phyloP scores from a whole-genome alignment of 2,888 invertebrate species.

The Apotomis betuletana region DNA sequence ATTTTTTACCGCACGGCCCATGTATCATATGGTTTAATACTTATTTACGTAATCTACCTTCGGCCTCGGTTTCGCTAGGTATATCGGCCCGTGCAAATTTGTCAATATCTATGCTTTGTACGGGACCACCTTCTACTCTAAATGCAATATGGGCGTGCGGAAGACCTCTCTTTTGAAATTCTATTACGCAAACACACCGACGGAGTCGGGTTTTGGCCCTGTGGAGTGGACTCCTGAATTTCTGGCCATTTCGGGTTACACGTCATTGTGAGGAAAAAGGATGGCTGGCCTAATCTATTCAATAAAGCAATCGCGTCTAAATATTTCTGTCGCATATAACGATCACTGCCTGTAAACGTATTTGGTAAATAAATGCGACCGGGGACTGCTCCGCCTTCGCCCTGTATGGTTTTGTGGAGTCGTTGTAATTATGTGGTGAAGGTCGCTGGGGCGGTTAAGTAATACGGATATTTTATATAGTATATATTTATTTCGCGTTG shows the following conservation, averaged over 20 bases:
- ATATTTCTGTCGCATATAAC: background rate
- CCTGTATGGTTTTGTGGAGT: background rate
- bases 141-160: conserved; percentile 12
- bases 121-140: conserved; percentile 13
- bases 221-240: conserved; percentile 3
- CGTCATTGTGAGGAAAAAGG: background rate
- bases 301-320: conserved; percentile 3
- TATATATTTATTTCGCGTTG: too few relatives aligned
- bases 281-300: background rate
- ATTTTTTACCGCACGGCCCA: background rate
- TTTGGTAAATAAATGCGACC: conserved; percentile 11
- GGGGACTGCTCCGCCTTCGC: background rate
- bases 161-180: conserved; percentile 16
- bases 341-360: background rate
- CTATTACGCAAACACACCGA: background rate
- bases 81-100: conserved; percentile 8
- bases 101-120: conserved; percentile 4
- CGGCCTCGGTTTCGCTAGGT: background rate
- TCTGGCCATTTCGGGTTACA: conserved; percentile 1
- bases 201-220: conserved; percentile 1
- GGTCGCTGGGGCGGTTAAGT: too few relatives aligned
- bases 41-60: background rate
- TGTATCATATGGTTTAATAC: conserved; percentile 1
- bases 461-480: too few relatives aligned
- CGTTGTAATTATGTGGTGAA: too few relatives aligned